These are phyloP conservation scores for Bos javanicus DNA, from an alignment of 2,113 vertebrate genomes.

Conservation along the genomic window DNA sequence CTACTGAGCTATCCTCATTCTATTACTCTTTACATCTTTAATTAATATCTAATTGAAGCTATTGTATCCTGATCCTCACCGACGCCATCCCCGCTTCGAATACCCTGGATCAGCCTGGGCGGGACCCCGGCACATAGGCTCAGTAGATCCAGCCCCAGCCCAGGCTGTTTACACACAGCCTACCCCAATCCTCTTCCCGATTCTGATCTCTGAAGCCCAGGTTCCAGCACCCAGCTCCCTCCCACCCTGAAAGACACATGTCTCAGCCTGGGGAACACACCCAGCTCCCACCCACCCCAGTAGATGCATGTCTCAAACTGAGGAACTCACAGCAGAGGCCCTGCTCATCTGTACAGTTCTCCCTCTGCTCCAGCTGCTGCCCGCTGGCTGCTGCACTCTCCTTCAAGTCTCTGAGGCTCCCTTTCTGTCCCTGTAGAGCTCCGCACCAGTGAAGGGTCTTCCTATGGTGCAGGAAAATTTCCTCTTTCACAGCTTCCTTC, in stretches of 20 bases:
- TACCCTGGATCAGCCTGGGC: too few species aligned
- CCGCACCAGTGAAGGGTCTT: not conserved
- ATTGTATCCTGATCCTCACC: too few species aligned
- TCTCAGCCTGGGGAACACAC: not conserved
- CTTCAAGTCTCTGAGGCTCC: not conserved
- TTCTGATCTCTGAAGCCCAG: not conserved
- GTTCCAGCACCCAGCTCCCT: not conserved
- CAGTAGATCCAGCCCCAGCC: not conserved
- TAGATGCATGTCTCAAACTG: not conserved
- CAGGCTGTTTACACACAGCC: not conserved
- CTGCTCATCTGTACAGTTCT: not conserved
- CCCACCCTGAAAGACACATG: accelerated
- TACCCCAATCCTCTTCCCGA: not conserved
- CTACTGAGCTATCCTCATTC: too few species aligned
- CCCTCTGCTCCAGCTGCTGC: not conserved
- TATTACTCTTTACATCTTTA: too few species aligned
- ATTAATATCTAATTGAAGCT: too few species aligned
- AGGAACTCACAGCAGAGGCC: not conserved
- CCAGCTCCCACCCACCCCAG: too few species aligned
- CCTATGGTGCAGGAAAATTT: not conserved
- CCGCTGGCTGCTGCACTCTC: not conserved
- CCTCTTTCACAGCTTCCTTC: not conserved
- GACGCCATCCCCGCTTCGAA: too few species aligned
- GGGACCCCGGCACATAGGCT: not conserved
- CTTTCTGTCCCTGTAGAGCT: not conserved